Evolutionary conservation across 1,140 invertebrate genomes (phyloP), one percentile per base, ranked within the genome.

Genomic region (Ditylenchus dipsaci): DNA sequence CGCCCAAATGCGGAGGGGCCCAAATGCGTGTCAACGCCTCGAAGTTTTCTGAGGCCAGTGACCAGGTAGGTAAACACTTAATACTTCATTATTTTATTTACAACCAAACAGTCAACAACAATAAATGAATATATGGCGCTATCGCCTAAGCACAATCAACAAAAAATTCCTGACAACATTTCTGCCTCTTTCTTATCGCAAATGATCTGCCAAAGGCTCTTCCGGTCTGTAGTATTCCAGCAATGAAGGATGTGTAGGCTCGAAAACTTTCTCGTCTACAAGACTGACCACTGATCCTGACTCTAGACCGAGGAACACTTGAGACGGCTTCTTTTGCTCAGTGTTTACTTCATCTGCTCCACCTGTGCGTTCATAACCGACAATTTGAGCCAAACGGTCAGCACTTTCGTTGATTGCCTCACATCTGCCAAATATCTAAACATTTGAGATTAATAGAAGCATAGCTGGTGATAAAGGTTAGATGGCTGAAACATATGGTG

Each of bases 251-350:
- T 76, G 56, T 11, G 66, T 82, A n/a, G 78, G 79, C n/a, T 67
- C 71, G 65, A 79, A 80, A 15, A 80, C 74, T 57, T 82, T 80
- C 29, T 67, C 43, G 63, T 80, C 78, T 43, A 68, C 71, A 26
- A 80, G 62, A 43, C 74, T 77, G 45, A 80, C 80, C 11, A 80
- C 47, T 8, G 69, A 64, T 57, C 78, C 78, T 0, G 78, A 65
- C 30, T 79, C 65, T 23, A 80, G 45, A 19, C 78, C 79, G 19
- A 74, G 47, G 49, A 80, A 80, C 17, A 82, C 65, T 64, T 79
- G 76, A 58, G 73, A 65, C 13, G 71, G 66, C 13, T 62, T 47
- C 61, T 80, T 80, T 38, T 72, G 26, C 61, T 77, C 71, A 26
- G 29, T 21, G 42, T 62, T 27, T 8, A 43, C 70, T 11, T 67